Evolutionary conservation across 1,140 invertebrate species (phyloP).

Genomic region (Adoxophyes honmai): DNA sequence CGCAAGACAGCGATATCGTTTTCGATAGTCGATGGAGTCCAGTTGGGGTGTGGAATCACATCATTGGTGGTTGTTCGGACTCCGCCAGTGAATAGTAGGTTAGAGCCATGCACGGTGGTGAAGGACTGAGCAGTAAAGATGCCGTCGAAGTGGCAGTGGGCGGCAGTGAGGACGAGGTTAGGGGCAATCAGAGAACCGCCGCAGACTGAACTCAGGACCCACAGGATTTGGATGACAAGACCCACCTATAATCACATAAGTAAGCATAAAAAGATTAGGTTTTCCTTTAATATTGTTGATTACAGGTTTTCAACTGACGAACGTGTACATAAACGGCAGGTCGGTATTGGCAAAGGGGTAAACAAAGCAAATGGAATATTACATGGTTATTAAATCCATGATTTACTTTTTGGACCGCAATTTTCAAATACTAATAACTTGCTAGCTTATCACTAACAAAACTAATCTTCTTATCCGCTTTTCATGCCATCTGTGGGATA

Average conservation of each 20-base stretch:
- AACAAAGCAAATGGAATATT: too few species aligned
- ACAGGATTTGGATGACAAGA: slow-evolving; percentile 35
- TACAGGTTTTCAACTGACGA: too few species aligned
- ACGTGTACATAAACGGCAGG: too few species aligned
- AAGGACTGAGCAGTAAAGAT: slow-evolving; percentile 25
- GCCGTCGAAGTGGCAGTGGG: slow-evolving; percentile 43
- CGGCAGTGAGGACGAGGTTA: slow-evolving; percentile 41
- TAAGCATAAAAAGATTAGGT: too few species aligned
- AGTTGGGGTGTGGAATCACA: slow-evolving; percentile 35
- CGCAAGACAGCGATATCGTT: slow-evolving; percentile 47
- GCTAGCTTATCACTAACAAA: too few species aligned
- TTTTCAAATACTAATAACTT: too few species aligned
- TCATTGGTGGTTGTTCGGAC: slow-evolving; percentile 28
- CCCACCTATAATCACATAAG: slow-evolving; percentile 34
- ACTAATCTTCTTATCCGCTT: too few species aligned
- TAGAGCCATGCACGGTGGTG: slow-evolving; percentile 42
- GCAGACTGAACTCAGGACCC: slow-evolving; percentile 37
- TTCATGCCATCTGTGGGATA: too few species aligned
- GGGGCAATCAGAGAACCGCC: slow-evolving; percentile 38
- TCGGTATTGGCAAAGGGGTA: too few species aligned
- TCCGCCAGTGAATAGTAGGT: slow-evolving; percentile 39
- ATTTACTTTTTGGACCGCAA: too few species aligned
- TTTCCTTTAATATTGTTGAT: too few species aligned
- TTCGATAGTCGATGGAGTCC: slow-evolving; percentile 24
- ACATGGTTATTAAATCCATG: too few species aligned